Conservation (phyloP, 2,797 vertebrate genomes). For the Gallinago stenura region DNA sequence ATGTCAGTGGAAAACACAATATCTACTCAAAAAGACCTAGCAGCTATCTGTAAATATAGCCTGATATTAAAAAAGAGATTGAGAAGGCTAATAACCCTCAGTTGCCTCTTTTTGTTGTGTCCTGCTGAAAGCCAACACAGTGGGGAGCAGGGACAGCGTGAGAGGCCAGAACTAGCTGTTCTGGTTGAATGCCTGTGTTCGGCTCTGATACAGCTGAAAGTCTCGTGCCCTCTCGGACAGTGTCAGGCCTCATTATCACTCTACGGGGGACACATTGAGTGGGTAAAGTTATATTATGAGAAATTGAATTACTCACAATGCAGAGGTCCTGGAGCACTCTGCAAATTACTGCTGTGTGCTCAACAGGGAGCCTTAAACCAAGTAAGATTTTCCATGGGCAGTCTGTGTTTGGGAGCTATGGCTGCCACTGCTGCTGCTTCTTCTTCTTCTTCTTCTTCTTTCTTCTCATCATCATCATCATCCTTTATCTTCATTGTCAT, state of each 20-base stretch:
- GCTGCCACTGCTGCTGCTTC: not conserved
- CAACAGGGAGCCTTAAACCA: not conserved
- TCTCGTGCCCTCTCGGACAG: fast-evolving
- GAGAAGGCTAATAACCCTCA: slow-evolving; percentile 28
- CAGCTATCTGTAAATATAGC: not conserved
- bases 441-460: too few species aligned
- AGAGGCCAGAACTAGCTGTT: not conserved
- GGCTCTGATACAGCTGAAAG: not conserved
- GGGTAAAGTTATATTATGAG: not conserved
- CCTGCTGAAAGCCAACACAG: not conserved
- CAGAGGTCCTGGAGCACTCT: not conserved
- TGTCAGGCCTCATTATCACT: not conserved
- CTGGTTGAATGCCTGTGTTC: not conserved
- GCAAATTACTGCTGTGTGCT: not conserved
- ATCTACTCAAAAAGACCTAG: not conserved
- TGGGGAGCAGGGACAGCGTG: not conserved
- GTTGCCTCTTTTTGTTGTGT: not conserved
- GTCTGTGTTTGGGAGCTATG: not conserved
- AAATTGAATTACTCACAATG: not conserved
- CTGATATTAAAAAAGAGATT: slow-evolving; percentile 45
- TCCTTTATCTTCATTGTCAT: not conserved
- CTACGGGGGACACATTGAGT: not conserved
- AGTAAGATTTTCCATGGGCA: not conserved
- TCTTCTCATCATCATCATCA: too few species aligned
- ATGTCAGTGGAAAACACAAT: not conserved